Evolutionary conservation across 2,888 invertebrate species (phyloP).

Genomic region (Acholoe squamosa): DNA sequence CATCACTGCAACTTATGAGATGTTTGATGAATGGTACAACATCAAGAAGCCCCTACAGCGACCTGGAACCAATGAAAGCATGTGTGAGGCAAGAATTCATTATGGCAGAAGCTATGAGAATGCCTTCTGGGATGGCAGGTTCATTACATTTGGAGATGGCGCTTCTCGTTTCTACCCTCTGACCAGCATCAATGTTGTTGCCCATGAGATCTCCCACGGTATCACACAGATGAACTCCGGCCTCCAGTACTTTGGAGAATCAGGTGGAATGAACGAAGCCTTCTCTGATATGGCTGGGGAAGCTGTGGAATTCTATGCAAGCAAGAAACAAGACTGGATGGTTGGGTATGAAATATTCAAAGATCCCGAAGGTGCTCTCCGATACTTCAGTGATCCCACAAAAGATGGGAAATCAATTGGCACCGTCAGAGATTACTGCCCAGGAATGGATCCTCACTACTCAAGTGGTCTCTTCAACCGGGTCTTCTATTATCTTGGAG

Average conservation of each 20-base stretch:
- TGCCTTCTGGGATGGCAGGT: conserved; percentile 68
- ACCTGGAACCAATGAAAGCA: neutral
- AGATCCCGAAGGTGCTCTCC: conserved; percentile 62
- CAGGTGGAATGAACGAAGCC: conserved; percentile 75
- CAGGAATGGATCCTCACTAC: conserved; percentile 72
- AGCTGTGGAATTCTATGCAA: conserved; percentile 68
- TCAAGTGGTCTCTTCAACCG: conserved; percentile 73
- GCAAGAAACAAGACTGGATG: conserved; percentile 66
- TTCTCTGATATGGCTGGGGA: conserved; percentile 74
- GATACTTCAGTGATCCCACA: conserved; percentile 72
- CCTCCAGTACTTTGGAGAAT: conserved; percentile 72
- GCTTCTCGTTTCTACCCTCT: conserved; percentile 70
- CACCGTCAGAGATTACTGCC: conserved; percentile 66
- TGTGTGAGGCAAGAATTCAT: conserved; percentile 28
- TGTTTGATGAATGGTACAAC: conserved; percentile 60
- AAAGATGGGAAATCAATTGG: conserved; percentile 72
- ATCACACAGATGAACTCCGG: conserved; percentile 72
- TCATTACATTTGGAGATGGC: conserved; percentile 73
- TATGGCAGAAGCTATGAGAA: conserved; percentile 37
- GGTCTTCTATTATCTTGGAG: conserved; percentile 71
- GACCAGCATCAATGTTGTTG: conserved; percentile 71
- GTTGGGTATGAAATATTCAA: conserved; percentile 68
- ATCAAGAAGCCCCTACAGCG: conserved; percentile 47
- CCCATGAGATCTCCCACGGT: conserved; percentile 75
- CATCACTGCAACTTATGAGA: conserved; percentile 49